Evolutionary conservation across 2,113 vertebrate species (phyloP).

Genomic region (Amblyopsis rosae): DNA sequence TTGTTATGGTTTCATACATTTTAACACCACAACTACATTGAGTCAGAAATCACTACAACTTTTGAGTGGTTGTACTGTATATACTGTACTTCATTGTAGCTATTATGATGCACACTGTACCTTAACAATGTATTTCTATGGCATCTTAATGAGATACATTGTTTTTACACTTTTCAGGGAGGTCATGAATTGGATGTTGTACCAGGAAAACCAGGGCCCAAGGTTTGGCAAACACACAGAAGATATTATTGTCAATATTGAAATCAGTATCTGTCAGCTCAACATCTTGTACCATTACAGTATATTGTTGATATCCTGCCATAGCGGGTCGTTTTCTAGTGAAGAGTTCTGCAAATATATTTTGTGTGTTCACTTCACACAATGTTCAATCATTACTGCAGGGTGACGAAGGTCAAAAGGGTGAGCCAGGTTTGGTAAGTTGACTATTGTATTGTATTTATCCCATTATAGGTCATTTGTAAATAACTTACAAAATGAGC

Average conservation of each 20-base stretch:
- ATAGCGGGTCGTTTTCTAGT: no score
- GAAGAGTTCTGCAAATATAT: no score
- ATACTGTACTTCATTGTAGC: neutral
- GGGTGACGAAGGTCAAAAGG: slow-evolving; percentile 76
- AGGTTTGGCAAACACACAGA: slow-evolving; percentile 52
- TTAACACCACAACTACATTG: neutral
- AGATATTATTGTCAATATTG: neutral
- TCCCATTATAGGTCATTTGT: neutral
- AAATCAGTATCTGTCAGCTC: neutral
- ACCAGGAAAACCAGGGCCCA: slow-evolving; percentile 68
- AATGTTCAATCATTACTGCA: slow-evolving; percentile 32
- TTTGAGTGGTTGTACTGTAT: neutral
- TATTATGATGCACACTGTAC: no score
- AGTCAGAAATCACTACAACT: neutral
- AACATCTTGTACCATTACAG: no score
- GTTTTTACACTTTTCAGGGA: slow-evolving; percentile 48
- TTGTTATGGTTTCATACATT: no score
- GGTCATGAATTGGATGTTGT: slow-evolving; percentile 56
- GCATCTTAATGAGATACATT: neutral
- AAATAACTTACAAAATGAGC: neutral
- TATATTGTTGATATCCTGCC: no score
- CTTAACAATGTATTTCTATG: neutral
- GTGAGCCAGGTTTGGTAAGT: slow-evolving; percentile 70
- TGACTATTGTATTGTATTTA: neutral
- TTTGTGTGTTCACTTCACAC: no score